Base-by-base conservation (phyloP, 2,113 vertebrate species). In the Pomatostomus ruficeps region DNA sequence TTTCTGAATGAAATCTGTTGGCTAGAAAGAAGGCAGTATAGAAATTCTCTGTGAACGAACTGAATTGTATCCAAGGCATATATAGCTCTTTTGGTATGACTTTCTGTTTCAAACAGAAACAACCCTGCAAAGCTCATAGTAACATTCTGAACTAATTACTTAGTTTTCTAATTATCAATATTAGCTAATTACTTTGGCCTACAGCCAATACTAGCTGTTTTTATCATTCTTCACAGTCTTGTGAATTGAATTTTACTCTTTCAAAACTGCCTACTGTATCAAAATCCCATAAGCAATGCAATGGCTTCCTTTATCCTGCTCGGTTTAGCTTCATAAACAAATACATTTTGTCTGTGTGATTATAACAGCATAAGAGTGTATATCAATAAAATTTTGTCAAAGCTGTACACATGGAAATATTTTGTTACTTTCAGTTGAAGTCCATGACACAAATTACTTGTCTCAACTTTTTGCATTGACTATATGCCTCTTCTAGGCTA, bases 121-220 rank as follows among this genome's bases (percentile, higher is more conserved):
- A 93, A 40, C 12, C 4, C 35, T 65, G 11, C 2, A 85, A 81
- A 91, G 14, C 36, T 87, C n/a, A 38, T 48, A n/a, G 54, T 59
- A 89, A 55, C 20, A 77, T 58, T 86, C 23, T 54, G 71, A 67
- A 87, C 48, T 67, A 92, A 87, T 77, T 71, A 38, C 40, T 51
- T 80, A 48, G 40, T 74, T 94, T 95, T 84, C 59, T 77, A 87
- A 84, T 91, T 84, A 91, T 84, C 48, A 57, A 51, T 96, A 89
- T 87, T 71, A 59, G 35, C 42, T 94, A 92, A 91, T 55, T 92
- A 26, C 16, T 78, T 89, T 96, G 77, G 57, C 35, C 9, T 55
- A n/a, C 28, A 61, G 65, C 51, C 81, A 82, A 24, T 23, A 59
- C 31, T 45, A 52, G 31, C 48, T 78, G 16, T 6, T 74, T 73